These are phyloP conservation scores for Drosophila neonasuta DNA, from an alignment of 2,888 invertebrate genomes.

Conservation along the genomic window DNA sequence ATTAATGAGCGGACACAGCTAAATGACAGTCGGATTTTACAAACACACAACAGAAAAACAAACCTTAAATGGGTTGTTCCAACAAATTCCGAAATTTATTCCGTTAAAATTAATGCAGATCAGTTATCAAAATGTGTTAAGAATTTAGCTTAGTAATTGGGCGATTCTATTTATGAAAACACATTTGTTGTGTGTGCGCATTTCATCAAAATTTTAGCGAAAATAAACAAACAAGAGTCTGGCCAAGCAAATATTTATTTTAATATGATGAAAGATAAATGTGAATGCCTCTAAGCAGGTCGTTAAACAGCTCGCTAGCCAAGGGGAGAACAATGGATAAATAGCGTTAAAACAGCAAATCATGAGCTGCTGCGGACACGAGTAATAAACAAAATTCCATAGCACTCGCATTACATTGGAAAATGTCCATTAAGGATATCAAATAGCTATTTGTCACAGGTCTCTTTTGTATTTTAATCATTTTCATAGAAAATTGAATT, in stretches of 20 bases:
- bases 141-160: background rate
- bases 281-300: conserved; percentile 12
- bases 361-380: background rate
- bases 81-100: background rate
- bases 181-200: background rate
- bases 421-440: conserved; percentile 8
- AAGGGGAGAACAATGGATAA: background rate
- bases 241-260: conserved; percentile 1
- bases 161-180: background rate
- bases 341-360: background rate
- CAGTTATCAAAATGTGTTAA: background rate
- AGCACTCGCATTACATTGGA: background rate
- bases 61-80: background rate
- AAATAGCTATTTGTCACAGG: conserved; percentile 12
- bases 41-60: conserved; percentile 29
- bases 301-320: conserved; percentile 6
- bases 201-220: background rate
- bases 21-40: conserved; percentile 51
- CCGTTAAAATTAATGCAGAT: background rate
- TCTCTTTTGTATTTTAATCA: conserved; percentile 22
- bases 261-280: conserved; percentile 9
- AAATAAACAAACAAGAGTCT: conserved; percentile 3
- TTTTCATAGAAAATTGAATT: conserved; percentile 27
- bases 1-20: conserved; percentile 45
- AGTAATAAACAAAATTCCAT: conserved; percentile 8